phyloP scores from a whole-genome alignment of 2,888 invertebrate species.

The Microctonus aethiopoides region DNA sequence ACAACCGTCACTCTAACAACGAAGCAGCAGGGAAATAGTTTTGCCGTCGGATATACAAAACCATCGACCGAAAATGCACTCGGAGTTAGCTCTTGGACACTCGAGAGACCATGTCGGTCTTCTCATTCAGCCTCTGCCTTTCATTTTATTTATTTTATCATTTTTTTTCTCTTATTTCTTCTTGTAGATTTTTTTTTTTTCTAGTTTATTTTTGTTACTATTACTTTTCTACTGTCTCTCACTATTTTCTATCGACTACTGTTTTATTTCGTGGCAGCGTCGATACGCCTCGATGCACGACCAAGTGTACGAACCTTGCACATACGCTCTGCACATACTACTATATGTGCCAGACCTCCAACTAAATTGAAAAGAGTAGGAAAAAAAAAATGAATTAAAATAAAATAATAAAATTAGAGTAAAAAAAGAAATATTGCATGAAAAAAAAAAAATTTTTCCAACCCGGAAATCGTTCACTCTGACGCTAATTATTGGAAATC shows the following conservation, averaged over 20 bases:
- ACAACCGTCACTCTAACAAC: background rate
- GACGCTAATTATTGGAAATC: slow-evolving; percentile 32
- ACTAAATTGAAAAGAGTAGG: slow-evolving; percentile 10
- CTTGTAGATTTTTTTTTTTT: slow-evolving; percentile 4
- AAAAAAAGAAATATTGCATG: background rate
- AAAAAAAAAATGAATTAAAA: background rate
- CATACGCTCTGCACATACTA: slow-evolving; percentile 15
- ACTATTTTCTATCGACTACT: slow-evolving; percentile 19
- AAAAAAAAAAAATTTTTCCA: slow-evolving; percentile 18
- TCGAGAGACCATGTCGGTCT: slow-evolving; percentile 34
- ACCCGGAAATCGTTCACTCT: slow-evolving; percentile 27
- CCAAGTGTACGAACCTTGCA: slow-evolving; percentile 27
- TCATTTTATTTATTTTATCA: slow-evolving; percentile 21
- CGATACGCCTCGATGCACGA: slow-evolving; percentile 13
- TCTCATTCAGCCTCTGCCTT: slow-evolving; percentile 35
- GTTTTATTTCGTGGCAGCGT: slow-evolving; percentile 29
- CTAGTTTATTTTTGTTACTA: background rate
- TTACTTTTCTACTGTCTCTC: slow-evolving; percentile 1
- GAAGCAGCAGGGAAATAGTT: no score
- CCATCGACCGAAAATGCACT: slow-evolving; percentile 29
- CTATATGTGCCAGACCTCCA: slow-evolving; percentile 3
- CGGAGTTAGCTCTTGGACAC: slow-evolving; percentile 32
- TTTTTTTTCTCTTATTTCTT: slow-evolving; percentile 8
- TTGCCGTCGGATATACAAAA: slow-evolving; percentile 22
- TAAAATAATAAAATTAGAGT: background rate